These are phyloP conservation scores for Microtus richardsoni DNA, from an alignment of 2,113 vertebrate genomes.

Conservation along the genomic window DNA sequence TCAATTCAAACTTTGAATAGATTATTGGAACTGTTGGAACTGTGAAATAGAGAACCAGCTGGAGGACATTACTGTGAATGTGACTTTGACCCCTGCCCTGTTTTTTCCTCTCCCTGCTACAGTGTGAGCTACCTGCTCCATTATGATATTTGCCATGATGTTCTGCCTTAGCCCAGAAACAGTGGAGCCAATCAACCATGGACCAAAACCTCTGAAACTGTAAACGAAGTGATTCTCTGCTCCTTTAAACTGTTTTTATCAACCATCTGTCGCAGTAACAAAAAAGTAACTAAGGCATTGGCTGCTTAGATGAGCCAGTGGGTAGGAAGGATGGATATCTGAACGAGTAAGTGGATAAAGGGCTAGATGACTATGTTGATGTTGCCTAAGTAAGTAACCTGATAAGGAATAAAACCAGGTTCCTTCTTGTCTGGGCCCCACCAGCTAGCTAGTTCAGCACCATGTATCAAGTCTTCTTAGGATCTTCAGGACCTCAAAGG, in stretches of 20 bases:
- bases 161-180: background rate
- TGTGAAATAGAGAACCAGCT: background rate
- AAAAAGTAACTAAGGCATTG: background rate
- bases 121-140: background rate
- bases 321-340: background rate
- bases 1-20: background rate
- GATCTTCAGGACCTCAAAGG: background rate
- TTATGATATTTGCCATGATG: background rate
- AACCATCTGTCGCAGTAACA: background rate
- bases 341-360: background rate
- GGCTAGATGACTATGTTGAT: background rate
- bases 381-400: slow-evolving; percentile 3
- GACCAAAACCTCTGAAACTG: background rate
- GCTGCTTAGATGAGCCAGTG: background rate
- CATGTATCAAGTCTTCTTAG: background rate
- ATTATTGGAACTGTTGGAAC: background rate
- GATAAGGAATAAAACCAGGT: background rate
- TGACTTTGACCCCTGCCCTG: background rate
- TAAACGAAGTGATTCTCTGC: background rate
- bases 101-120: background rate
- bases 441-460: background rate
- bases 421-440: background rate
- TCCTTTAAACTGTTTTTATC: background rate
- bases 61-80: background rate
- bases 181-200: background rate